Percentiles rank a stretch among this genome's conserved stretches.
Evolutionary conservation across 2,113 vertebrate genomes (phyloP).

Genomic region (Pterocles burchelli): DNA sequence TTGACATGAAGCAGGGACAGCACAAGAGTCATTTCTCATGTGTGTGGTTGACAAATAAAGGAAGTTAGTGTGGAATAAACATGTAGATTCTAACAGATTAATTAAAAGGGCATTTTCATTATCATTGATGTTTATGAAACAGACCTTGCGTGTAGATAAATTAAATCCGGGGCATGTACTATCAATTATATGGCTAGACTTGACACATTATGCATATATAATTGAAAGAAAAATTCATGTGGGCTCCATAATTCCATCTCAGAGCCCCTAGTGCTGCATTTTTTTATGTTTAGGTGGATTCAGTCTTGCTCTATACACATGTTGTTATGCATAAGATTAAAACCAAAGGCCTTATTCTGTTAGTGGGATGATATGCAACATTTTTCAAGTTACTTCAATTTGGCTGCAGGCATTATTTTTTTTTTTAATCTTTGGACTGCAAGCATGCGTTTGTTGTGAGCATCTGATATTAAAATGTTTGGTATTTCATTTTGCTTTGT

Average conservation of each 20-base stretch:
- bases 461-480: neutral
- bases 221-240: neutral
- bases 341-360: neutral
- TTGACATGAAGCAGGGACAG: slow-evolving; percentile 64
- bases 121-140: slow-evolving; percentile 46
- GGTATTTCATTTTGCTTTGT: neutral
- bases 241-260: neutral
- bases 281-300: neutral
- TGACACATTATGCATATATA: neutral
- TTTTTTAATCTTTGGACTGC: neutral
- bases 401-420: too few relatives aligned
- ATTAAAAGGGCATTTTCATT: slow-evolving; percentile 46
- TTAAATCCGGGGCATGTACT: neutral
- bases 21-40: slow-evolving; percentile 24
- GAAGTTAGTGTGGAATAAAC: slow-evolving; percentile 10
- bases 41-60: slow-evolving; percentile 26
- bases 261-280: neutral
- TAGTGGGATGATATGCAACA: neutral
- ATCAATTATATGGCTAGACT: neutral
- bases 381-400: neutral
- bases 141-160: neutral
- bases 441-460: neutral
- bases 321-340: neutral
- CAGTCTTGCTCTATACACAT: neutral
- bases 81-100: slow-evolving; percentile 24